Base-by-base conservation (phyloP, 1,140 invertebrate genomes). In the Cydia fagiglandana region DNA sequence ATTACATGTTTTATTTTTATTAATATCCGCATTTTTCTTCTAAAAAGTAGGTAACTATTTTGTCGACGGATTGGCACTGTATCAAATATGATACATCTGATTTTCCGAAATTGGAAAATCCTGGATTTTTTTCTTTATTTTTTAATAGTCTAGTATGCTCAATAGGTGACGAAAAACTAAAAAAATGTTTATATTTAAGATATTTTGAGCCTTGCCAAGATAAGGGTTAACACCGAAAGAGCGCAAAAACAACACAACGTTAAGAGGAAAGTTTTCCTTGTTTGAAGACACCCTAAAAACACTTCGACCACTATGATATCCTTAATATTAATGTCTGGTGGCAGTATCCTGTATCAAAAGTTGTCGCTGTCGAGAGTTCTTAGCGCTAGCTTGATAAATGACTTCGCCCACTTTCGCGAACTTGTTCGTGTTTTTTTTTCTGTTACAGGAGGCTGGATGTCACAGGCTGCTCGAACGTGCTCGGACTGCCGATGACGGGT, bases 251-350 rank as follows among this genome's bases (percentile, higher is more conserved):
- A 78, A 74, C 41, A 68, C 64, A 75, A 78, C 75, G 78, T 78
- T 79, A 81, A 85, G 79, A 81, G 83, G 76, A 81, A 84, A 85
- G 77, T 83, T 85, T 82, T 76, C 76, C 78, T 68, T 76, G 81
- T 82, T 84, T 73, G 76, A 80, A 79, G 85, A 88, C 86, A 91
- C 84, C 84, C 83, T 81, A 89, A 88, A 90, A 91, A 86, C 86
- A 86, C 82, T 86, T 88, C 79, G 84, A 88, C 84, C 84, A 84
- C 81, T 86, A 84, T 85, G 87, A 92, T 92, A 91, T 88, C 89
- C 88, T 88, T 86, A 88, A 91, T 91, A 93, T 93, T 93, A 93
- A 93, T 91, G 91, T 90, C 86, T 89, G 84, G 83, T 86, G 86
- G 86, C 88, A 83, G 86, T 86, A 87, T 89, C 88, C 87, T 88